Percentiles rank a stretch among this genome's conserved stretches.
These are phyloP conservation scores for Yponomeuta evonymella DNA, from an alignment of 2,888 invertebrate genomes.

Conservation along the genomic window DNA sequence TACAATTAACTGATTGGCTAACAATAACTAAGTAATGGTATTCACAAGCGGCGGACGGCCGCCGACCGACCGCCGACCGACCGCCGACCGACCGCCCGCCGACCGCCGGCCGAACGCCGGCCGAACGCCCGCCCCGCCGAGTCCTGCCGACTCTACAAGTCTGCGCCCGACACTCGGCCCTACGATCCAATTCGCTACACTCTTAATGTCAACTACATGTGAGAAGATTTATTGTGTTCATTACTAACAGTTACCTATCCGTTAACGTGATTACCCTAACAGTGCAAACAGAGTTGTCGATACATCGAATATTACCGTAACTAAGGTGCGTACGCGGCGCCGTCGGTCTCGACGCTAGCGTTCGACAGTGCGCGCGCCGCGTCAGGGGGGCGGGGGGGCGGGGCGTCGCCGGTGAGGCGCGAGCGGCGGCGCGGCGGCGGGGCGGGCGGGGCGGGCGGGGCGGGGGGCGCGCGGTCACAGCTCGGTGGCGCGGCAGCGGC, in stretches of 20 bases:
- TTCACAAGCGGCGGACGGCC: slow-evolving; percentile 42
- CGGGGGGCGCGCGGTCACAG: slow-evolving; percentile 28
- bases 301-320: slow-evolving; percentile 33
- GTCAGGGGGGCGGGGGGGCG: slow-evolving; percentile 1
- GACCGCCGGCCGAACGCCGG: too few species aligned
- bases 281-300: slow-evolving; percentile 43
- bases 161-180: slow-evolving; percentile 18
- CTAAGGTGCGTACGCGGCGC: slow-evolving; percentile 21
- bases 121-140: slow-evolving; percentile 25
- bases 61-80: too few species aligned
- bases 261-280: slow-evolving; percentile 50
- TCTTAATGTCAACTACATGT: slow-evolving; percentile 48
- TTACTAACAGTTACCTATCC: slow-evolving; percentile 55
- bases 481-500: slow-evolving; percentile 33
- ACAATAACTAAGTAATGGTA: slow-evolving; percentile 43
- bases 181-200: slow-evolving; percentile 38
- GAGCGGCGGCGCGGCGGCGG: neutral
- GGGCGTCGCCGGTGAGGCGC: neutral
- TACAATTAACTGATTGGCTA: slow-evolving; percentile 57
- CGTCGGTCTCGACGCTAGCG: slow-evolving; percentile 7
- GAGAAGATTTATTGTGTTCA: slow-evolving; percentile 52
- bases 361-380: slow-evolving; percentile 14
- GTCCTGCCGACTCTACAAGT: neutral
- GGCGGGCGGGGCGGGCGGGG: slow-evolving; percentile 23
- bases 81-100: too few species aligned